A percentile compares a stretch with the other conserved stretches of the same genome.
Evolutionary conservation across 2,888 invertebrate species (phyloP).

Genomic region (Zootermopsis nevadensis): DNA sequence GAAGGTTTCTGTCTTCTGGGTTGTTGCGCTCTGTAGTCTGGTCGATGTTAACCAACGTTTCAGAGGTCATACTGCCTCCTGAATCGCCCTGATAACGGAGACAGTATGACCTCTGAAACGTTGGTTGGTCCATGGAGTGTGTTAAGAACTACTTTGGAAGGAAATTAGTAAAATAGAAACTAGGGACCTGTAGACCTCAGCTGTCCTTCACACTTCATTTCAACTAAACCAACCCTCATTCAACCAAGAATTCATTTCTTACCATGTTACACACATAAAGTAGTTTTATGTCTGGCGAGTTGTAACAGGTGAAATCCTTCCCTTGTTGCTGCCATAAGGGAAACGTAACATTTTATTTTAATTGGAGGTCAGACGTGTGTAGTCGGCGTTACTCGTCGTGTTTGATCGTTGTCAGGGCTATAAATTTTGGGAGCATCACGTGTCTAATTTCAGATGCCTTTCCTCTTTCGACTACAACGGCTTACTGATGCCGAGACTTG

Average conservation of each 20-base stretch:
- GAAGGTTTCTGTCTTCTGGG: too few relatives aligned
- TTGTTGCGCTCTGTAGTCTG: too few relatives aligned
- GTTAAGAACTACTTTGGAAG: too few relatives aligned
- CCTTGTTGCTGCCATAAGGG: not conserved
- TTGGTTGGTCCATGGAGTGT: too few relatives aligned
- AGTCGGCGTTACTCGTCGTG: not conserved
- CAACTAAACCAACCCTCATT: too few relatives aligned
- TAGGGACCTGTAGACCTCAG: not conserved
- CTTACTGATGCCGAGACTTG: too few relatives aligned
- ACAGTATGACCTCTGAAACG: too few relatives aligned
- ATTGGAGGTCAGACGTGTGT: constrained; percentile 7
- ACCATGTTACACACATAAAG: not conserved
- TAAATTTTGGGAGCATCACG: not conserved
- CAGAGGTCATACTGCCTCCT: too few relatives aligned
- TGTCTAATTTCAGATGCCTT: not conserved
- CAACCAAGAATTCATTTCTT: not conserved
- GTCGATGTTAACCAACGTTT: too few relatives aligned
- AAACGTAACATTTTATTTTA: not conserved
- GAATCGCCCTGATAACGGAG: too few relatives aligned
- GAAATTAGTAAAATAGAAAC: too few relatives aligned
- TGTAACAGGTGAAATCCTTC: not conserved
- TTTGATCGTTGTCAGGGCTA: not conserved
- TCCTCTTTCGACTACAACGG: too few relatives aligned
- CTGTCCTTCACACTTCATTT: not conserved
- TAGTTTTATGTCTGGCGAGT: not conserved